A percentile compares a stretch with the other conserved stretches of the same genome.
These are phyloP conservation scores for Carcharodon carcharias DNA, from an alignment of 2,797 vertebrate species.

Conservation along the genomic window DNA sequence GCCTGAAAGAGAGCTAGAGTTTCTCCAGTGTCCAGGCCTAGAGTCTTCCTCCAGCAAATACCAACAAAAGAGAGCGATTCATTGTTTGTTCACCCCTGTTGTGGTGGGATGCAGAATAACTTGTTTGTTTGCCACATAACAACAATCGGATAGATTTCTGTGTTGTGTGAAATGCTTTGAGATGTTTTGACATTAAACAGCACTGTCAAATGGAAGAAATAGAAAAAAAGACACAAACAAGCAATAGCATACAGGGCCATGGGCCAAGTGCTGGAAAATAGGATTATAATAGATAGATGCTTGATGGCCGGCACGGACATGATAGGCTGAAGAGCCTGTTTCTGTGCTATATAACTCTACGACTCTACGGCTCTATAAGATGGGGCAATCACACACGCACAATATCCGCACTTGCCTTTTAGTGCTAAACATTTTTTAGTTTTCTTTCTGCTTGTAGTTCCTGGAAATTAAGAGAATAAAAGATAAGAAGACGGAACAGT, in stretches of 20 bases:
- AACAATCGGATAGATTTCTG: not conserved
- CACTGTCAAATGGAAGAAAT: not conserved
- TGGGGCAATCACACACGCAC: not conserved
- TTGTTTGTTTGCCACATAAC: not conserved
- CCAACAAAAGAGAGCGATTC: not conserved
- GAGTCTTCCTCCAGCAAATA: not conserved
- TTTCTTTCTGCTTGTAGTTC: not conserved
- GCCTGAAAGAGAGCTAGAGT: not conserved
- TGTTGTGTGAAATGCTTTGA: too few species aligned
- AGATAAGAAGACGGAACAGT: not conserved
- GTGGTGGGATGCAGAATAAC: not conserved
- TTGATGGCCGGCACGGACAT: too few species aligned
- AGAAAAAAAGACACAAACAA: not conserved
- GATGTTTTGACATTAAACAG: not conserved
- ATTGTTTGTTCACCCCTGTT: not conserved
- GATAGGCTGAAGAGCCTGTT: too few species aligned
- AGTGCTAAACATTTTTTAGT: not conserved
- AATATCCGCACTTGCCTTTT: constrained; percentile 17
- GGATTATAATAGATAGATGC: too few species aligned
- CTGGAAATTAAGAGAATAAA: constrained; percentile 22
- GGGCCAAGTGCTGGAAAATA: too few species aligned
- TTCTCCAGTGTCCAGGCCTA: not conserved
- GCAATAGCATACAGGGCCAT: too few species aligned
- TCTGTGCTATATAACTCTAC: too few species aligned
- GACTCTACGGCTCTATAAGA: too few species aligned